Percentiles rank a stretch among this genome's conserved stretches.
Conservation (phyloP, 1,140 invertebrate species). For the Neotoxoptera formosana region DNA sequence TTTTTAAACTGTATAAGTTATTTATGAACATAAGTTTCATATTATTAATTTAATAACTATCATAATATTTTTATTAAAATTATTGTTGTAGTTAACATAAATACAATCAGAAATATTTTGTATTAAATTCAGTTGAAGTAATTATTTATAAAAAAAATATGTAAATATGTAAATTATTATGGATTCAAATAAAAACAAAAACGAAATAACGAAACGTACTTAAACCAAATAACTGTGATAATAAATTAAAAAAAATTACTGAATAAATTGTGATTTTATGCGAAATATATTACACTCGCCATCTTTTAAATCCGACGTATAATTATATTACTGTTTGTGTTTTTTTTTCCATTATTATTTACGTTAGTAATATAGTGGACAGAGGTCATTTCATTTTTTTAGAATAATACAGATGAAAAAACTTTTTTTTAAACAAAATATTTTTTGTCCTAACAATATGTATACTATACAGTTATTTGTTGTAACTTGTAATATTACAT, state of each 20-base stretch:
- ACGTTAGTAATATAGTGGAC: background rate
- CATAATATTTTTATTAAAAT: background rate
- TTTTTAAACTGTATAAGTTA: background rate
- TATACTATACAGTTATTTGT: background rate
- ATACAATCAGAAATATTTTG: background rate
- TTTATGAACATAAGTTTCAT: background rate
- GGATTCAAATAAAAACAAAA: background rate
- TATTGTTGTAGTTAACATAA: background rate
- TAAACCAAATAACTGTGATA: background rate
- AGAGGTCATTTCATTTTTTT: background rate
- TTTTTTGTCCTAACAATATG: background rate
- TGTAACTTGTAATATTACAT: background rate
- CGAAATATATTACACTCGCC: background rate
- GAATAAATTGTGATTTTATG: background rate
- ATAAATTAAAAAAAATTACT: background rate
- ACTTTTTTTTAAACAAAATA: background rate
- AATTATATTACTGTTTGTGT: background rate
- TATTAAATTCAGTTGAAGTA: background rate
- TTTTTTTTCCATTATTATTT: constrained; percentile 1
- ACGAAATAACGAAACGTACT: background rate
- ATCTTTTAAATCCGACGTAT: background rate
- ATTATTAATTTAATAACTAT: background rate
- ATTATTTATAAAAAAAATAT: background rate
- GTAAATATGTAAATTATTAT: background rate
- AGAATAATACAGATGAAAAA: background rate